Base-by-base conservation (phyloP, 2,888 invertebrate species). In the Ctenicera cuprea region DNA sequence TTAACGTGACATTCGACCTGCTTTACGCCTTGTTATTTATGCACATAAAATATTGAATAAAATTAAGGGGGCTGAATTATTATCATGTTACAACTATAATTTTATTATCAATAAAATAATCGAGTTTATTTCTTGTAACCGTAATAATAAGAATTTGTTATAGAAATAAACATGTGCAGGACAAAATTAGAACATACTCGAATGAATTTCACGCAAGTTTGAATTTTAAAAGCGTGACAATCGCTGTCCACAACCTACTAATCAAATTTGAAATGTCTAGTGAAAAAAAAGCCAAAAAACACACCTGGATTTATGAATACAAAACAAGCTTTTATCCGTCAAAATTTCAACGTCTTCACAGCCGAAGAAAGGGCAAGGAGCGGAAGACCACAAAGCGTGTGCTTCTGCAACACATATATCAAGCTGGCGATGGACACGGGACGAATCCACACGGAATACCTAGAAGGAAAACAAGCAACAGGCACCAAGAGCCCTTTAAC, bases 1-100 rank as follows among this genome's bases (percentile, higher is more conserved):
- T 78, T 78, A 73, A 69, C 71, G 75, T 74, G 77, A 77, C 79
- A 78, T 78, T 76, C 69, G 74, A 78, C 78, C 79, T 75, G 69
- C 67, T 72, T 74, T 69, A 67, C 14, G 45, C 18, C 48, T 71
- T 48, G 48, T 71, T 63, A 71, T 57, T 18, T 61, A 65, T 66
- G 59, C 52, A 48, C 14, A 59, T n/a, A 68, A 33, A 11, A 16
- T 30, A 48, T 37, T 59, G 57, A 57, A 68, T 43, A 63, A 26
- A 26, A 63, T 37, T 52, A 41, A 62, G n/a, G 41, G 14, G 52
- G 18, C 33, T 11, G n/a, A 1, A 11, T 38, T 20, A 37, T 37
- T 59, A 59, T 18, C 3, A 9, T 26, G 26, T 14, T 26, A 22
- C 8, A 14, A 30, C 26, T 3, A 8, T 12, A 11, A 12, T 54